These are phyloP conservation scores for Lithophane ornitopus DNA, from an alignment of 2,888 invertebrate genomes.

Conservation along the genomic window DNA sequence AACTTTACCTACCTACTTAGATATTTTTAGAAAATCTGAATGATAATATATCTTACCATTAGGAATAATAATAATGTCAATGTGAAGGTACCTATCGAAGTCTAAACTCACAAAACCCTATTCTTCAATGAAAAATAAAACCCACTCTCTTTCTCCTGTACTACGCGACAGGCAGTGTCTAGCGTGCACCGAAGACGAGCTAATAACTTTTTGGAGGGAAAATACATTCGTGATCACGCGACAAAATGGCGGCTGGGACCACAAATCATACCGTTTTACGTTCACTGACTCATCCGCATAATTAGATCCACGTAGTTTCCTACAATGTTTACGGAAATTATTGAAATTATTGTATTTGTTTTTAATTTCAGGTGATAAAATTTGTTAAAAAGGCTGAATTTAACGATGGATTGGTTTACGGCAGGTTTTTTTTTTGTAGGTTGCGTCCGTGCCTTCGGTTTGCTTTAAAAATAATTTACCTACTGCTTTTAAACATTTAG, in stretches of 20 bases:
- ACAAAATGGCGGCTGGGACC: conserved; percentile 63
- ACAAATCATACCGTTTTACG: conserved; percentile 68
- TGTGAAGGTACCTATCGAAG: neutral
- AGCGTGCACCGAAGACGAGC: conserved; percentile 78
- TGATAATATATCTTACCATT: neutral
- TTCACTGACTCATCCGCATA: conserved; percentile 62
- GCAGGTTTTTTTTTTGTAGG: neutral
- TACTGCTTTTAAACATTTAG: neutral
- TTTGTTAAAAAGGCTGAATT: conserved; percentile 10
- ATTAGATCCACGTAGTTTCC: conserved; percentile 44
- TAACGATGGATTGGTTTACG: conserved; percentile 7
- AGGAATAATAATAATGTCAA: neutral
- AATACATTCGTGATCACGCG: conserved; percentile 81
- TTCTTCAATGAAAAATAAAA: neutral
- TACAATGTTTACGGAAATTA: conserved; percentile 53
- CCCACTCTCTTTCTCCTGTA: conserved; percentile 66
- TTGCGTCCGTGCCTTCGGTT: too few relatives aligned
- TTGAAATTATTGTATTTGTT: conserved; percentile 33
- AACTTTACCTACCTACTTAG: too few relatives aligned
- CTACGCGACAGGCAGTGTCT: conserved; percentile 86
- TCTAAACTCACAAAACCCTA: neutral
- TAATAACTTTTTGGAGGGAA: conserved; percentile 80
- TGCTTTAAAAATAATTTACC: too few relatives aligned
- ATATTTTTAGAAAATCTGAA: neutral
- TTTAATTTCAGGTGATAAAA: conserved; percentile 40